Percentiles rank a stretch among this genome's conserved stretches.
Conservation (phyloP, 2,888 invertebrate species). For the Camptogramma bilineatum region DNA sequence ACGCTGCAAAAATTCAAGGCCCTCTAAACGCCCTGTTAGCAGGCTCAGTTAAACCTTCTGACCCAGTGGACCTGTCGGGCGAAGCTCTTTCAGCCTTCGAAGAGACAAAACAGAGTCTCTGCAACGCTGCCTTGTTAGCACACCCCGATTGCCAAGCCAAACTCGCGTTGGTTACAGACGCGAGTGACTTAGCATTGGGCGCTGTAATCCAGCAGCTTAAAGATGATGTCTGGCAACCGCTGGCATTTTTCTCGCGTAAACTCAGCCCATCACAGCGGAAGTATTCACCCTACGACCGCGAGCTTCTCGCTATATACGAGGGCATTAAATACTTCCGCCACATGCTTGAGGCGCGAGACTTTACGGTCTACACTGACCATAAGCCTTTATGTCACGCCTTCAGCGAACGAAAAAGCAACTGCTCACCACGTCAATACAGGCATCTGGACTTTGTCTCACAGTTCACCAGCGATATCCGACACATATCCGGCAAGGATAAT, state of each 20-base stretch:
- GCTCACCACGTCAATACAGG: constrained; percentile 56
- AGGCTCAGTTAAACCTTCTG: constrained; percentile 1
- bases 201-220: constrained; percentile 12
- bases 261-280: constrained; percentile 16
- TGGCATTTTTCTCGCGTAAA: constrained; percentile 14
- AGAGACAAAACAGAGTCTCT: constrained; percentile 33
- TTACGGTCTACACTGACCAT: too few species aligned
- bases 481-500: constrained; percentile 55
- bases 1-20: constrained; percentile 14
- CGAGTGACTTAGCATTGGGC: constrained; percentile 8
- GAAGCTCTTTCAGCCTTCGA: constrained; percentile 3
- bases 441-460: constrained; percentile 58
- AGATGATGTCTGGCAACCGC: constrained; percentile 15
- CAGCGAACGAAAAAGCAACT: constrained; percentile 47
- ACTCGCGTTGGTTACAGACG: constrained; percentile 53
- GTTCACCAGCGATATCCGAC: too few species aligned
- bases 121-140: constrained; percentile 51
- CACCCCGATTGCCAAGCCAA: constrained; percentile 52
- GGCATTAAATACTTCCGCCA: constrained; percentile 30
- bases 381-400: constrained; percentile 61
- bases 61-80: constrained; percentile 6
- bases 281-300: constrained; percentile 2
- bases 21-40: constrained; percentile 7
- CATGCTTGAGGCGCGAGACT: constrained; percentile 36
- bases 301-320: constrained; percentile 53